These are phyloP conservation scores for Dreissena rostriformis DNA, from an alignment of 1,140 invertebrate species.

Conservation along the genomic window DNA sequence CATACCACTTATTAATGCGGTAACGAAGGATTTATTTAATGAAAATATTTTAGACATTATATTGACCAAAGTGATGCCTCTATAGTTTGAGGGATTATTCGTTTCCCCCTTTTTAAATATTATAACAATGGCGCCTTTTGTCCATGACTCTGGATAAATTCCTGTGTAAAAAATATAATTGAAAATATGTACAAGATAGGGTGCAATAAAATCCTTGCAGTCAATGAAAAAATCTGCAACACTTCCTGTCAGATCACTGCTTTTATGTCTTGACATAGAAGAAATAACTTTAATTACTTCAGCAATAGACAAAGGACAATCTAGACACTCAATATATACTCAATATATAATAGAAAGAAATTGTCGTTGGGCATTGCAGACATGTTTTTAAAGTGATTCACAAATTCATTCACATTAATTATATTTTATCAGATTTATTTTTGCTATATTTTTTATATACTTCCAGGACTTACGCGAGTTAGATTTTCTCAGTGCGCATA, in stretches of 20 bases:
- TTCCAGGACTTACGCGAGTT: background rate
- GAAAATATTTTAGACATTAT: constrained; percentile 35
- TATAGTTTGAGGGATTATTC: constrained; percentile 31
- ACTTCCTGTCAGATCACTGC: constrained; percentile 2
- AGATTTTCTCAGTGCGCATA: constrained; percentile 4
- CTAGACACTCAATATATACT: constrained; percentile 8
- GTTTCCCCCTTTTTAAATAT: constrained; percentile 31
- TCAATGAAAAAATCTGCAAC: constrained; percentile 37
- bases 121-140: constrained; percentile 19
- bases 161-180: constrained; percentile 23
- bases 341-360: background rate
- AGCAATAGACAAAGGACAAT: background rate
- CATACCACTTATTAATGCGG: constrained; percentile 35
- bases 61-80: constrained; percentile 39
- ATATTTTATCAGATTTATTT: constrained; percentile 13
- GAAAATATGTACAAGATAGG: constrained; percentile 9
- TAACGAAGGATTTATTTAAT: constrained; percentile 17
- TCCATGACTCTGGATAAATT: constrained; percentile 20
- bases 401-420: constrained; percentile 18
- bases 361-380: constrained; percentile 1
- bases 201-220: constrained; percentile 18
- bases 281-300: constrained; percentile 2
- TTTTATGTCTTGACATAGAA: constrained; percentile 19
- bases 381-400: constrained; percentile 12
- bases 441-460: constrained; percentile 19